phyloP scores from a whole-genome alignment of 2,888 invertebrate species.

The Napeogenes sylphis region DNA sequence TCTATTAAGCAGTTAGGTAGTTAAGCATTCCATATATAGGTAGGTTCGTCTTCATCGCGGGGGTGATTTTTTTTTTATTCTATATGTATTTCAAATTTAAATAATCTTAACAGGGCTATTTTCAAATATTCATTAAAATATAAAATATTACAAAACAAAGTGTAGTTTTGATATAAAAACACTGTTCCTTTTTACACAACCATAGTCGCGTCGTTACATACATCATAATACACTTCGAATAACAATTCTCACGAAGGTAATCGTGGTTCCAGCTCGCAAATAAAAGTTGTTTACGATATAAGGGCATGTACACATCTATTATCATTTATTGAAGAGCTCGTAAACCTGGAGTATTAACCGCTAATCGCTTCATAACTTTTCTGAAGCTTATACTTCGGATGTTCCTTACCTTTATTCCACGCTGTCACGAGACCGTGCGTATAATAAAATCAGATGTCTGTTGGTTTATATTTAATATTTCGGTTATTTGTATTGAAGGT shows the following conservation, averaged over 20 bases:
- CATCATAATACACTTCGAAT: not conserved
- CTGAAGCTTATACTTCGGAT: slow-evolving; percentile 10
- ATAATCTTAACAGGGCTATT: too few species aligned
- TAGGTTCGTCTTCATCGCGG: too few species aligned
- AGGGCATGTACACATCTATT: slow-evolving; percentile 11
- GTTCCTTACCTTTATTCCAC: slow-evolving; percentile 9
- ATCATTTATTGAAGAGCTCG: slow-evolving; percentile 16
- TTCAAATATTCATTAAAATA: too few species aligned
- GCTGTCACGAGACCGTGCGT: slow-evolving; percentile 8
- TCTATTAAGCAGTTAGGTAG: too few species aligned
- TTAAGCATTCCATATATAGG: too few species aligned
- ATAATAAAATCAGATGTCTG: slow-evolving; percentile 5
- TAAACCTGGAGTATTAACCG: slow-evolving; percentile 32
- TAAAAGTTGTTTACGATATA: slow-evolving; percentile 7
- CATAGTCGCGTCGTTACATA: not conserved
- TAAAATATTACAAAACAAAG: too few species aligned
- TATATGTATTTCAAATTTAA: too few species aligned
- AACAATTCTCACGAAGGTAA: slow-evolving; percentile 8
- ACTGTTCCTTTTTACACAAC: not conserved
- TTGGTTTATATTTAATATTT: not conserved
- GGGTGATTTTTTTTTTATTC: too few species aligned
- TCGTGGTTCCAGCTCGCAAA: slow-evolving; percentile 6
- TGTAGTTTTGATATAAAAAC: not conserved
- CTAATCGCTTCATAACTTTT: slow-evolving; percentile 36
- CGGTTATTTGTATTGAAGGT: not conserved